Percentiles rank a stretch among this genome's conserved stretches.
Conservation (phyloP, 2,797 vertebrate species). For the Tenualosa ilisha region DNA sequence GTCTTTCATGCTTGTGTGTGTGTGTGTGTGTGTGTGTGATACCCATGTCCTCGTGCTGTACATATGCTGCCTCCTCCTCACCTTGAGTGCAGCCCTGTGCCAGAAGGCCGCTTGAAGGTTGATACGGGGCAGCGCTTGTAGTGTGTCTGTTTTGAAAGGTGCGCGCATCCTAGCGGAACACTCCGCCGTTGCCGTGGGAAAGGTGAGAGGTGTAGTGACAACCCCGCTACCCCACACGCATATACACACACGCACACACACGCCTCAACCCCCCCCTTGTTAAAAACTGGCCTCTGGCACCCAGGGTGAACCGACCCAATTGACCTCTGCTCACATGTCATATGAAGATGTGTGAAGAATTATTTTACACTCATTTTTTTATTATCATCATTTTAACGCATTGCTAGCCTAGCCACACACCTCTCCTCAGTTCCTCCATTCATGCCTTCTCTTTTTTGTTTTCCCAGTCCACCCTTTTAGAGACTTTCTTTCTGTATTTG, state of each 20-base stretch:
- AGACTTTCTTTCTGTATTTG: too few species aligned
- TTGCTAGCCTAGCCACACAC: background rate
- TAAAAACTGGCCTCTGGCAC: constrained; percentile 1
- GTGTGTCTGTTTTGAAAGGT: constrained; percentile 63
- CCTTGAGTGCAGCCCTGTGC: constrained; percentile 12
- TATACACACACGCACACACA: background rate
- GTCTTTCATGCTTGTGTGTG: background rate
- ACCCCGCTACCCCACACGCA: background rate
- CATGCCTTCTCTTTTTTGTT: constrained; percentile 24
- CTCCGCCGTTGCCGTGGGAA: constrained; percentile 65
- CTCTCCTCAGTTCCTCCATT: background rate
- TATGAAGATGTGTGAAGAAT: background rate
- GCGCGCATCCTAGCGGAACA: constrained; percentile 67
- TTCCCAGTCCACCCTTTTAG: background rate
- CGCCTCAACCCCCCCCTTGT: background rate
- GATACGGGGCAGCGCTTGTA: constrained; percentile 14
- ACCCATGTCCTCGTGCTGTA: constrained; percentile 39
- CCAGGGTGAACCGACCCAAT: constrained; percentile 22
- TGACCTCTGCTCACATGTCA: constrained; percentile 26
- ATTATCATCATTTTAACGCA: background rate
- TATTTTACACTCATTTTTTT: background rate
- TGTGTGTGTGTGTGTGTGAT: constrained; percentile 32
- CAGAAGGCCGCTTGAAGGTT: constrained; percentile 32
- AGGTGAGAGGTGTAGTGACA: constrained; percentile 70
- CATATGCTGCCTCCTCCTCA: background rate